phyloP scores from a whole-genome alignment of 2,113 vertebrate genomes.

The Sceloporus undulatus region DNA sequence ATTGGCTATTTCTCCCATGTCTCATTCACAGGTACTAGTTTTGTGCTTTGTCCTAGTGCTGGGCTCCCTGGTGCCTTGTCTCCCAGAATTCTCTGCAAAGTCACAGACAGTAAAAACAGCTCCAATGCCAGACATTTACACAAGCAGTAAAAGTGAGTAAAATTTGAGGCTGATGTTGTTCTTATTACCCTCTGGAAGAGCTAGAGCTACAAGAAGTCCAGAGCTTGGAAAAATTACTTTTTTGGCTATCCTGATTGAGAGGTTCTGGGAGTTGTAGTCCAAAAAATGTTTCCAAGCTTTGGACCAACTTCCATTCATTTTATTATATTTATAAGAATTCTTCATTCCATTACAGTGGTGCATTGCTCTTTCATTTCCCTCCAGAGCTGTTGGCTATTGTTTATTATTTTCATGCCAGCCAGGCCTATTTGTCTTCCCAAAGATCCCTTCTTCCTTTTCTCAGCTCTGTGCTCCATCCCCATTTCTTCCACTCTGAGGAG shows the following conservation, averaged over 20 bases:
- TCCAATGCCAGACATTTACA: constrained; percentile 87
- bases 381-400: background rate
- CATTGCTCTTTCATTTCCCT: background rate
- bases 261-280: too few species aligned
- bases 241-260: background rate
- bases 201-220: background rate
- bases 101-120: constrained; percentile 87
- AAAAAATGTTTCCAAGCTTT: background rate
- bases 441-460: background rate
- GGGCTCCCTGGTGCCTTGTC: constrained; percentile 93
- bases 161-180: background rate
- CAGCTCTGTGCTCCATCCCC: background rate
- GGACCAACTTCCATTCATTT: background rate
- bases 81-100: constrained; percentile 90
- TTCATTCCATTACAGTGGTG: background rate
- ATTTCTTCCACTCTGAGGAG: background rate
- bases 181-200: background rate
- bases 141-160: constrained; percentile 92
- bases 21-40: constrained; percentile 87
- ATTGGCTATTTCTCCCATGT: constrained; percentile 42
- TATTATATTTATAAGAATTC: background rate
- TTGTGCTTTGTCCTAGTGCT: constrained; percentile 96
- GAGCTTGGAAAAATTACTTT: background rate
- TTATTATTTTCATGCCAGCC: background rate
- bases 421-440: background rate